Base-by-base conservation (phyloP, 35 echinoderm and acorn worm genomes). In the Hemicentrotus pulcherrimus region DNA sequence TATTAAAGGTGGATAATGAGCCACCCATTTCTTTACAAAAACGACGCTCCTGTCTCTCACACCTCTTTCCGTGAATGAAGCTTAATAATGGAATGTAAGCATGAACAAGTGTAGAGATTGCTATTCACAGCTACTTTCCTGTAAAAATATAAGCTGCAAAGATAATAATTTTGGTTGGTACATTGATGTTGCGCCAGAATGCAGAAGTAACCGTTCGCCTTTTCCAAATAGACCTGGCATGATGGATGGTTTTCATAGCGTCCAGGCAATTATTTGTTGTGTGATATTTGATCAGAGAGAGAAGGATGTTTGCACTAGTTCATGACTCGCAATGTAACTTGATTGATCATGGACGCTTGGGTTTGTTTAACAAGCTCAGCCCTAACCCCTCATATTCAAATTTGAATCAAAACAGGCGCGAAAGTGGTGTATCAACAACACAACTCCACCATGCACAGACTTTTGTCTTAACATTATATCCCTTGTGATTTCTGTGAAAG, bases 211-310 rank as follows among this genome's bases (percentile, higher is more conserved):
- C 65, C 22, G 22, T n/a, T 78, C 18, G 24, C 65, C 65, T n/a
- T 78, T 16, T 78, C 65, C 24, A 78, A n/a, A 78, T n/a, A 78
- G 65, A 78, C 65, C 65, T 24, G 19, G 22, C 65, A 78, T 78
- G 65, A 78, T 78, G 65, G 65, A 78, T 78, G 65, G 65, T 78
- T 78, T 78, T 78, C 65, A 78, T 78, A 78, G 65, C 65, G 65
- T 78, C 65, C 65, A 78, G 19, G 65, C 65, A 78, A 78, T 78
- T 78, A 78, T 78, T 78, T 78, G 65, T 78, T 28, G 19, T 78
- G 65, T 78, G 65, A 28, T 78, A 28, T 78, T 78, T 78, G 65
- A 78, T 78, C 65, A 78, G 65, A 78, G 28, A 78, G 65, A 78
- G 65, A 78, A 28, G 65, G 65, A 78, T 78, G 65, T 78, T 78